Conservation (phyloP, 2,888 invertebrate genomes). For the Oscheius sp. region DNA sequence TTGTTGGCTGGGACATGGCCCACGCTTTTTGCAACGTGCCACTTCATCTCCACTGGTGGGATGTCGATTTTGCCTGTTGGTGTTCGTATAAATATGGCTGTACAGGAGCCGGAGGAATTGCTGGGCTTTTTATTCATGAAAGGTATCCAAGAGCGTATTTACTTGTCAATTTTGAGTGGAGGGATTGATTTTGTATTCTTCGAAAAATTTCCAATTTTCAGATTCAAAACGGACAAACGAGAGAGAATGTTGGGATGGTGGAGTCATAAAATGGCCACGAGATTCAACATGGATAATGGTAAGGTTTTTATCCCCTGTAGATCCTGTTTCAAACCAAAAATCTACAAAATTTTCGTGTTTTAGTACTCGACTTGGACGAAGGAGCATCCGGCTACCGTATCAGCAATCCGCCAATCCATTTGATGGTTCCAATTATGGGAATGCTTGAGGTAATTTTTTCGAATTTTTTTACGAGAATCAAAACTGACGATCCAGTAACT, state of each 20-base stretch:
- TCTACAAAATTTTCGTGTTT: constrained; percentile 20
- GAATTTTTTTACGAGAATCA: neutral
- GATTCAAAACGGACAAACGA: constrained; percentile 69
- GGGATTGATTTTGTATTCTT: neutral
- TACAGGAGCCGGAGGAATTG: constrained; percentile 74
- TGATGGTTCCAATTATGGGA: constrained; percentile 75
- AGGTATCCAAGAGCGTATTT: constrained; percentile 10
- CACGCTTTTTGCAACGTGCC: constrained; percentile 78
- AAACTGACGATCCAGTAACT: too few relatives aligned
- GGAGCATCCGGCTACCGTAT: constrained; percentile 77
- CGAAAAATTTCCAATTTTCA: constrained; percentile 11
- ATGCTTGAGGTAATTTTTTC: constrained; percentile 74
- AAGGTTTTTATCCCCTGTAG: constrained; percentile 54
- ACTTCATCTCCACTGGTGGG: constrained; percentile 78
- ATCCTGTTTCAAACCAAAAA: too few relatives aligned
- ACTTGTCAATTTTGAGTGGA: neutral
- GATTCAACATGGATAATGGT: constrained; percentile 76
- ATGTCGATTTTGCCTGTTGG: constrained; percentile 79
- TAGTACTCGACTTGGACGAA: constrained; percentile 74
- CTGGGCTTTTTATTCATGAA: constrained; percentile 77
- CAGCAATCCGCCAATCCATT: constrained; percentile 77
- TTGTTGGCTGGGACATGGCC: constrained; percentile 79
- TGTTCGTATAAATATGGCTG: constrained; percentile 75
- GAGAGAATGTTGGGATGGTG: constrained; percentile 78
- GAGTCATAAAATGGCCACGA: constrained; percentile 76